A percentile compares a stretch with the other conserved stretches of the same genome.
These are phyloP conservation scores for Epiblema foenella DNA, from an alignment of 2,888 invertebrate species.

Conservation along the genomic window DNA sequence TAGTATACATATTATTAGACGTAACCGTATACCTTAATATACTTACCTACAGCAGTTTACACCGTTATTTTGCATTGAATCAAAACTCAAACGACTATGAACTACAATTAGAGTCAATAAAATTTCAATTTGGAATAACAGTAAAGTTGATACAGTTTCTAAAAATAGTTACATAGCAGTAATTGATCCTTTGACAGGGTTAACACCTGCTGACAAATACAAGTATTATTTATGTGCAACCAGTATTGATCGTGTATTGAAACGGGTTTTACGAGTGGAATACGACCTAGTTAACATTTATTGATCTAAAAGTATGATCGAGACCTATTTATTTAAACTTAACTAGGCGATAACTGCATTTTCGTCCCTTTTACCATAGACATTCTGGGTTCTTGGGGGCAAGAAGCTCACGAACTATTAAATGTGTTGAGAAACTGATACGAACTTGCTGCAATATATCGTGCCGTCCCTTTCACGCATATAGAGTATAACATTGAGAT, in stretches of 20 bases:
- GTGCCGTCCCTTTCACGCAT: no score
- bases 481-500: no score
- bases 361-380: no score
- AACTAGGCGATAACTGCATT: no score
- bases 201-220: conserved; percentile 33
- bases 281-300: conserved; percentile 7
- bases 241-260: conserved; percentile 15
- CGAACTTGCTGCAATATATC: no score
- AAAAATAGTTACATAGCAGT: conserved; percentile 10
- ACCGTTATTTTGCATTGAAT: background rate
- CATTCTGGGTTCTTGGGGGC: no score
- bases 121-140: background rate
- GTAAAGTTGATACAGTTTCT: background rate
- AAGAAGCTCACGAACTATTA: no score
- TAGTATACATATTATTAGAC: background rate
- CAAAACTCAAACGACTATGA: no score
- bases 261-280: conserved; percentile 1
- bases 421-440: no score
- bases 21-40: background rate
- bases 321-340: background rate
- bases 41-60: background rate
- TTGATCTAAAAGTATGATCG: background rate
- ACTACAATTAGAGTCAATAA: no score
- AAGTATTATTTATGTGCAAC: conserved; percentile 29
- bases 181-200: conserved; percentile 23